Evolutionary conservation across 2,888 invertebrate genomes (phyloP), one percentile per base, ranked within the genome.

Genomic region (Pheosia gnoma): DNA sequence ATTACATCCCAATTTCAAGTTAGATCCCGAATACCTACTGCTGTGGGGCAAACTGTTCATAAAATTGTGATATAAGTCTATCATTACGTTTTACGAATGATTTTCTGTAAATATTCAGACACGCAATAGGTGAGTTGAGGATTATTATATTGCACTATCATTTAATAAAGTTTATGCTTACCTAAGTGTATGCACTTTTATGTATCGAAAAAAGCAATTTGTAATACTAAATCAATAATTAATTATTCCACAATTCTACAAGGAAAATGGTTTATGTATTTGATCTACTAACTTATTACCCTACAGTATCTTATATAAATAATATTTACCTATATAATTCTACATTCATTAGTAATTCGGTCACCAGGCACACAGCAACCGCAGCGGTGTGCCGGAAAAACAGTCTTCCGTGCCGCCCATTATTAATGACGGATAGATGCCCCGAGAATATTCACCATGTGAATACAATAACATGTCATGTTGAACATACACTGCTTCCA

Each of bases 371-470:
- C 58, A 7, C 62, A 62, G 70, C 66, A 72, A 69, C 68, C 64
- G 77, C 71, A 79, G 75, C 78, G 72, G 75, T 75, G 77, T 75
- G 77, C 75, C 82, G 81, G 81, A 80, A 81, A 77, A 68, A 74
- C 78, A 78, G 78, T 81, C 81, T 77, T 76, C 80, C 53, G 53
- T 25, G 68, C 77, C 62, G 73, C 76, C 79, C 78, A 70, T 64
- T 5, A 55, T 43, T 37, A 65, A 54, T 74, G 79, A 80, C 72
- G 69, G 77, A 76, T 76, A 65, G 81, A 80, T 53, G 10, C 36
- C 81, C 75, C 63, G 81, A 78, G 79, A 78, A 83, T 81, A 80
- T 78, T 72, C 81, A 79, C 74, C 79, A 81, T 82, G 81, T 82
- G 82, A 81, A 74, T 78, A 71, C 58, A 39, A n/a, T 43, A 53